phyloP scores from a whole-genome alignment of 2,797 vertebrate species.

The Cyclopterus lumpus region DNA sequence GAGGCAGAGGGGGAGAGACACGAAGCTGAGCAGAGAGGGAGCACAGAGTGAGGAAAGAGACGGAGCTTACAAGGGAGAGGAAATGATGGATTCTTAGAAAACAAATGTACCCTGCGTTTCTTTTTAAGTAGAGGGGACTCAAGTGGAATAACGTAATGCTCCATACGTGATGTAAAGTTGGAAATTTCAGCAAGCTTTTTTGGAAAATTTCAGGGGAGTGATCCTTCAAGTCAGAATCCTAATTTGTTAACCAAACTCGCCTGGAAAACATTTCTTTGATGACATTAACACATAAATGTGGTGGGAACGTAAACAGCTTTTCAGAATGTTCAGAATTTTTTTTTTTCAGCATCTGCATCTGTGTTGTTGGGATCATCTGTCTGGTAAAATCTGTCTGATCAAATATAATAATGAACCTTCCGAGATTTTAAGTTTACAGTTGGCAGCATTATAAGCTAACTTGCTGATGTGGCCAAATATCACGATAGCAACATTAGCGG shows the following conservation, averaged over 20 bases:
- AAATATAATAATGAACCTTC: neutral
- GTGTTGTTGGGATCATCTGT: constrained; percentile 19
- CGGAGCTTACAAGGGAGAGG: constrained; percentile 18
- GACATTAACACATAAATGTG: constrained; percentile 27
- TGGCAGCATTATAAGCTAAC: constrained; percentile 10
- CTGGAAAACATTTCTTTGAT: constrained; percentile 37
- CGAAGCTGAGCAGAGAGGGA: constrained; percentile 31
- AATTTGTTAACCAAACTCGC: constrained; percentile 36
- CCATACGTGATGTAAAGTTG: constrained; percentile 3
- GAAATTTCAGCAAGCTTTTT: constrained; percentile 39
- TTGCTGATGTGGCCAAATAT: neutral
- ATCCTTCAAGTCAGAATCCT: constrained; percentile 13
- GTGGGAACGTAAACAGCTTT: neutral
- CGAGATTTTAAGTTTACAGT: neutral
- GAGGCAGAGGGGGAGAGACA: constrained; percentile 36
- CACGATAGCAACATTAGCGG: neutral
- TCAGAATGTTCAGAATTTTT: constrained; percentile 15
- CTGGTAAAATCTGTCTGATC: neutral
- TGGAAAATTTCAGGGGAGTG: constrained; percentile 35
- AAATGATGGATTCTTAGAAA: constrained; percentile 49
- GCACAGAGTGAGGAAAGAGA: constrained; percentile 28
- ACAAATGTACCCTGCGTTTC: constrained; percentile 20
- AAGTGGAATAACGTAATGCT: constrained; percentile 19
- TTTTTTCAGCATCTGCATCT: constrained; percentile 14
- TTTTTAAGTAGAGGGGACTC: constrained; percentile 18